Evolutionary conservation across 2,797 vertebrate species (phyloP).

Genomic region (Sebastes umbrosus): DNA sequence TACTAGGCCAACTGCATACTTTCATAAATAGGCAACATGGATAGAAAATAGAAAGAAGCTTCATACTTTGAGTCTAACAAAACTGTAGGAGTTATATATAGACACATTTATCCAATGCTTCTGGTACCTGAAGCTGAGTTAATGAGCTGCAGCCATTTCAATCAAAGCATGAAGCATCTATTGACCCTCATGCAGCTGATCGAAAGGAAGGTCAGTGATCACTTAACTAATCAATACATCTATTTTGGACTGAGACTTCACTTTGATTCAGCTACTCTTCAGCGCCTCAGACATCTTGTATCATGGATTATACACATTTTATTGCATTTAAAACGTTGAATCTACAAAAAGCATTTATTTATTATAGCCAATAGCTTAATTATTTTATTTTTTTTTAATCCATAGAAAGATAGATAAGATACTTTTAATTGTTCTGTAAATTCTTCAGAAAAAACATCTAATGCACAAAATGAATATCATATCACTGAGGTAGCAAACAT

Average conservation of each 20-base stretch:
- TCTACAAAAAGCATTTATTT: not conserved
- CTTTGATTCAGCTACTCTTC: not conserved
- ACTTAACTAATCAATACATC: constrained; percentile 30
- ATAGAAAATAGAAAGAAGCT: not conserved
- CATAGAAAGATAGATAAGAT: not conserved
- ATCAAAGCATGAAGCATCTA: not conserved
- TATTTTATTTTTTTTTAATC: not conserved
- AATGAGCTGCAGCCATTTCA: not conserved
- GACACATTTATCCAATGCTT: not conserved
- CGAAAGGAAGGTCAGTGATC: constrained; percentile 4
- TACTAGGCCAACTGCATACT: not conserved
- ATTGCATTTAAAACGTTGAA: not conserved
- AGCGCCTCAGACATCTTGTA: not conserved
- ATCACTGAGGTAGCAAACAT: not conserved
- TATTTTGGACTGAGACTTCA: constrained; percentile 22
- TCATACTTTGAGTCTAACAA: not conserved
- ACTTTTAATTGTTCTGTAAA: not conserved
- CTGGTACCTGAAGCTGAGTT: not conserved
- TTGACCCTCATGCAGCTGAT: not conserved
- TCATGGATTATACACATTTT: not conserved
- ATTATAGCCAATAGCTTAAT: fast-evolving
- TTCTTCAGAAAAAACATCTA: not conserved
- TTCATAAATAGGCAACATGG: not conserved
- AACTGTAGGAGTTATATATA: not conserved
- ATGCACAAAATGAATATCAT: fast-evolving